Percentiles rank a stretch among this genome's conserved stretches.
These are phyloP conservation scores for Calosoma granatense DNA, from an alignment of 1,140 invertebrate genomes.

Conservation along the genomic window DNA sequence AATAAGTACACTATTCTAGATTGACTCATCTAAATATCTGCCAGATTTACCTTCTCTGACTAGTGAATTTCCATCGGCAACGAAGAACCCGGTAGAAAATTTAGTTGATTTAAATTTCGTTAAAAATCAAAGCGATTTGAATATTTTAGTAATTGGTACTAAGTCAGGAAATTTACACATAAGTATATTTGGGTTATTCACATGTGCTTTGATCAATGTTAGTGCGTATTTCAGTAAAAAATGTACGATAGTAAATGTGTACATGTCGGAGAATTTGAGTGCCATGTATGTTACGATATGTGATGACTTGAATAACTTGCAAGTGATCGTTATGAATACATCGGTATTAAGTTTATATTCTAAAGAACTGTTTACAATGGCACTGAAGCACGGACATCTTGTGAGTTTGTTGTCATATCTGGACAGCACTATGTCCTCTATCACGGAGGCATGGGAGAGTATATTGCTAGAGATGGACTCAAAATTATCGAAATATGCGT, in stretches of 20 bases:
- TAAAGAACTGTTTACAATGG: constrained; percentile 57
- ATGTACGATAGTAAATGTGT: constrained; percentile 48
- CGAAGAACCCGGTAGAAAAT: constrained; percentile 44
- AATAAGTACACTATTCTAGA: constrained; percentile 32
- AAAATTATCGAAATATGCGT: constrained; percentile 81
- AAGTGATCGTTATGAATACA: constrained; percentile 51
- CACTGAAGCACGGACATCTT: constrained; percentile 62
- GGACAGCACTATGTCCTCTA: constrained; percentile 66
- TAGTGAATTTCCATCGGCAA: constrained; percentile 35
- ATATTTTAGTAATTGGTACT: constrained; percentile 70
- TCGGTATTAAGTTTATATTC: constrained; percentile 52
- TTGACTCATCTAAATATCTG: constrained; percentile 42
- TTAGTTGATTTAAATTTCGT: constrained; percentile 51
- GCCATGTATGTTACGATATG: constrained; percentile 44
- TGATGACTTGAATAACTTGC: constrained; percentile 40
- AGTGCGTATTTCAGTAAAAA: constrained; percentile 40
- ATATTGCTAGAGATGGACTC: constrained; percentile 90
- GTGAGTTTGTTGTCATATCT: constrained; percentile 53
- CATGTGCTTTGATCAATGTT: constrained; percentile 60
- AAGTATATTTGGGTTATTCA: constrained; percentile 76
- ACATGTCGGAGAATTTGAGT: constrained; percentile 49
- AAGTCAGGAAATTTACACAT: constrained; percentile 60
- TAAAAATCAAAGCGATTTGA: constrained; percentile 58
- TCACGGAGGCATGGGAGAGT: constrained; percentile 90
- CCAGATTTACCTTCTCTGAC: constrained; percentile 35